Conservation (phyloP, 1,140 invertebrate species). For the Drosophila busckii region DNA sequence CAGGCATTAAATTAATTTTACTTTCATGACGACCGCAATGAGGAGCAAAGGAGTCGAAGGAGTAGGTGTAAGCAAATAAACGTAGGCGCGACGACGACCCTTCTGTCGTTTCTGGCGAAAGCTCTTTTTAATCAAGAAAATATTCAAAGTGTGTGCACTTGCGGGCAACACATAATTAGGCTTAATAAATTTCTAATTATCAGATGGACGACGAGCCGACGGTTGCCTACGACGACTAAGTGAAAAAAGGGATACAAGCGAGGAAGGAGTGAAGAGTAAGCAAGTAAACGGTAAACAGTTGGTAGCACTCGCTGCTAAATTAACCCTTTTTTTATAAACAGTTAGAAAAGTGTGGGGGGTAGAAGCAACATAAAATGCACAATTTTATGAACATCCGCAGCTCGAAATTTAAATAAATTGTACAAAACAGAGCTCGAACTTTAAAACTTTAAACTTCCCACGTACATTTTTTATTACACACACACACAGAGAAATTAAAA, state of each 20-base stretch:
- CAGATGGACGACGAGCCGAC: conserved; percentile 65
- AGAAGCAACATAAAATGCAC: conserved; percentile 62
- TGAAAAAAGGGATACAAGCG: conserved; percentile 69
- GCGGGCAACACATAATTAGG: conserved; percentile 70
- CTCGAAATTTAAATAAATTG: conserved; percentile 73
- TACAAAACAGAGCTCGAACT: conserved; percentile 52
- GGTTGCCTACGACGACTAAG: conserved; percentile 39
- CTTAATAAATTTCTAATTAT: conserved; percentile 78
- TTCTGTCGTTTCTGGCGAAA: conserved; percentile 29
- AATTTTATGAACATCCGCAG: conserved; percentile 52
- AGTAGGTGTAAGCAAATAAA: conserved; percentile 3
- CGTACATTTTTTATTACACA: conserved; percentile 56
- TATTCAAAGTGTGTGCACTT: conserved; percentile 68
- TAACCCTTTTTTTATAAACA: conserved; percentile 58
- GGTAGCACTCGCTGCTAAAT: conserved; percentile 49
- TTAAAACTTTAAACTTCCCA: conserved; percentile 51
- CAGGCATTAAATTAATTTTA: conserved; percentile 70
- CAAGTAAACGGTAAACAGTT: conserved; percentile 6
- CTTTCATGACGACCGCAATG: conserved; percentile 68
- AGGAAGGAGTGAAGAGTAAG: conserved; percentile 41
- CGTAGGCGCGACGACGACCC: conserved; percentile 24
- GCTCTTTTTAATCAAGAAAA: conserved; percentile 48
- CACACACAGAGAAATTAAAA: conserved; percentile 63
- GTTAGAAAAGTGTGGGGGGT: conserved; percentile 59
- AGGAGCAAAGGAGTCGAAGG: conserved; percentile 48